Percentiles rank a stretch among this genome's conserved stretches.
Conservation (phyloP, 2,888 invertebrate species). For the Dinocampus coccinellae region DNA sequence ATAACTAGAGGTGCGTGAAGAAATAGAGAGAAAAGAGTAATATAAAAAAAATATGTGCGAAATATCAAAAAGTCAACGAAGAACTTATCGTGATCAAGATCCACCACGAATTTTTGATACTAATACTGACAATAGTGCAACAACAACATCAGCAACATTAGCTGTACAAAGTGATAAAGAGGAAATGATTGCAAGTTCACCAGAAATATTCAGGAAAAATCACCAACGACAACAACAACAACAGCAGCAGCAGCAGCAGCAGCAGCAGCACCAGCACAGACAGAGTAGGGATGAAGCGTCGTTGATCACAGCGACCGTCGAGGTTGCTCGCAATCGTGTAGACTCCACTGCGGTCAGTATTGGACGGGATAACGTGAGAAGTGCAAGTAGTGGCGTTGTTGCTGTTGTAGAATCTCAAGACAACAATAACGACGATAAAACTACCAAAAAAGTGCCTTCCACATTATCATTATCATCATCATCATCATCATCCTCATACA, state of each 20-base stretch:
- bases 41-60: constrained; percentile 49
- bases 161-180: constrained; percentile 23
- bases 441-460: constrained; percentile 55
- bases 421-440: constrained; percentile 50
- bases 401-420: not conserved
- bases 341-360: constrained; percentile 44
- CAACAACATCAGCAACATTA: constrained; percentile 14
- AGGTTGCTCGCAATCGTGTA: constrained; percentile 31
- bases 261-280: constrained; percentile 47
- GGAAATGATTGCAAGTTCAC: constrained; percentile 25
- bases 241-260: constrained; percentile 48
- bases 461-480: constrained; percentile 31
- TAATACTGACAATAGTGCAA: constrained; percentile 44
- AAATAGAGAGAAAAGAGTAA: not conserved
- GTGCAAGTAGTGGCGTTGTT: constrained; percentile 47
- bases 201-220: constrained; percentile 42
- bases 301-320: constrained; percentile 39
- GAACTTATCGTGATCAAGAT: constrained; percentile 62
- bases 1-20: not conserved
- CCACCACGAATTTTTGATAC: constrained; percentile 60
- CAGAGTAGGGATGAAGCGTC: constrained; percentile 48
- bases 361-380: constrained; percentile 49
- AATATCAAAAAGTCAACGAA: constrained; percentile 57
- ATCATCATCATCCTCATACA: constrained; percentile 24
- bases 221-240: constrained; percentile 50